Conservation (phyloP, 2,113 vertebrate species). For the Bostrychus sinensis region DNA sequence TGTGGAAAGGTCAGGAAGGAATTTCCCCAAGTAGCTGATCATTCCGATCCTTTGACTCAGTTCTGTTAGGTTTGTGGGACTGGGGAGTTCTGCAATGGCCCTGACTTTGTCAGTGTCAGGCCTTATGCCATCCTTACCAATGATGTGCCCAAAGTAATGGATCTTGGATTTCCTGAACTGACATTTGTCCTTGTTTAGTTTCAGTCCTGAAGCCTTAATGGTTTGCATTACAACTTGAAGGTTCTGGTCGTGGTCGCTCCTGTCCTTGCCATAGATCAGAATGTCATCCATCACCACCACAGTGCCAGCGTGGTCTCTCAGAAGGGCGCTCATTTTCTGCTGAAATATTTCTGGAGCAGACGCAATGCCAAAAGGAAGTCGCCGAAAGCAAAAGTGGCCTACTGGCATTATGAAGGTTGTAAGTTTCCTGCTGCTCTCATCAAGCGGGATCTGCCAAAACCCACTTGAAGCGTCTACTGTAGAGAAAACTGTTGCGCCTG, state of each 20-base stretch:
- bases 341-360: slow-evolving; percentile 32
- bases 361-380: slow-evolving; percentile 18
- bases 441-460: neutral
- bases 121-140: neutral
- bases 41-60: neutral
- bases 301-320: neutral
- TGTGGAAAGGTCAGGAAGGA: too few species aligned
- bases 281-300: slow-evolving; percentile 36
- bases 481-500: slow-evolving; percentile 11
- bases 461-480: slow-evolving; percentile 3
- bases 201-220: too few species aligned
- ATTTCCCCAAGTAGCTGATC: neutral
- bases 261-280: too few species aligned
- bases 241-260: too few species aligned
- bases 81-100: neutral
- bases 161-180: neutral
- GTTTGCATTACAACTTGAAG: too few species aligned
- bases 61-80: neutral
- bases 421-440: neutral
- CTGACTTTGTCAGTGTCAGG: neutral
- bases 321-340: slow-evolving; percentile 17
- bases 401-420: slow-evolving; percentile 24
- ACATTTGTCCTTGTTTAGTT: neutral
- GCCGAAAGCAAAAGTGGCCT: slow-evolving; percentile 20
- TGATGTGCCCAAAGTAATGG: neutral